Percentiles rank a stretch among this genome's conserved stretches.
phyloP scores from a whole-genome alignment of 2,888 invertebrate genomes.

The Orthosia cruda region DNA sequence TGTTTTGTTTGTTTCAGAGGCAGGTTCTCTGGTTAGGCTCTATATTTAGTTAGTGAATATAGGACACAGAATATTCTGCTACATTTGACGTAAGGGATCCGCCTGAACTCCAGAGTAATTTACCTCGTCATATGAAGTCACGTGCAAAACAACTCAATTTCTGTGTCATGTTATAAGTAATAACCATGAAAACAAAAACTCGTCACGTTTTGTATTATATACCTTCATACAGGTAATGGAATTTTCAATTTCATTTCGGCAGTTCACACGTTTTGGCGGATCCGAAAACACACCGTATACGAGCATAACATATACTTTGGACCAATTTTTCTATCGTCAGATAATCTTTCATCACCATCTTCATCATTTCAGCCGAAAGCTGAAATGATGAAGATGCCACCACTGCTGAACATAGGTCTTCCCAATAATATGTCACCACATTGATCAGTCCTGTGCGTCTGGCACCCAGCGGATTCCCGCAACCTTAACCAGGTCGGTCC shows the following conservation, averaged over 20 bases:
- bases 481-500: too few species aligned
- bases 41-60: not conserved
- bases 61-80: conserved; percentile 22
- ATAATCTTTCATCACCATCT: too few species aligned
- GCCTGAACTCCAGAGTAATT: conserved; percentile 3
- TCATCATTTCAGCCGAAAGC: too few species aligned
- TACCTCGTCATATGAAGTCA: conserved; percentile 28
- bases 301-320: not conserved
- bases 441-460: too few species aligned
- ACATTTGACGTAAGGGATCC: conserved; percentile 39
- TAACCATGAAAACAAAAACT: conserved; percentile 66
- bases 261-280: conserved; percentile 36
- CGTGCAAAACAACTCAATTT: conserved; percentile 45
- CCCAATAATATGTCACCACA: too few species aligned
- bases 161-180: conserved; percentile 58
- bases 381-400: too few species aligned
- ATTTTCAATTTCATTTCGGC: conserved; percentile 60
- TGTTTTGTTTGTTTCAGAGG: not conserved
- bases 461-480: too few species aligned
- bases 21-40: not conserved
- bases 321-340: too few species aligned
- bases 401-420: too few species aligned
- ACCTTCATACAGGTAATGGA: conserved; percentile 56
- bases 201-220: conserved; percentile 63
- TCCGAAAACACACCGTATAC: conserved; percentile 10